phyloP scores from a whole-genome alignment of 2,888 invertebrate species.

The Drosophila cyrtoloma region DNA sequence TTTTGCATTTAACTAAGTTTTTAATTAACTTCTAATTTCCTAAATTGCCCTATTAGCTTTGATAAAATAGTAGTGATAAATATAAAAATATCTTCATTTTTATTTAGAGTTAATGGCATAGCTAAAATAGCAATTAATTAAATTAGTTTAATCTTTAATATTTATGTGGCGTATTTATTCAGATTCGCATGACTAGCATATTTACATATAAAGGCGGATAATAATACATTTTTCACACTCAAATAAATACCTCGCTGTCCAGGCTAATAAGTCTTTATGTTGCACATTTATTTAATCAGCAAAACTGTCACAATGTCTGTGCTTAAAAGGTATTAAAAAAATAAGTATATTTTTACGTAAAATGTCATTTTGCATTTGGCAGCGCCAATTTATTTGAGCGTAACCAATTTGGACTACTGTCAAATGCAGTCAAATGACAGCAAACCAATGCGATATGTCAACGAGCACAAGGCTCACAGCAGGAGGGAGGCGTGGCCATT shows the following conservation, averaged over 20 bases:
- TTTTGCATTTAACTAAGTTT: no score
- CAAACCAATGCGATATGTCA: conserved; percentile 56
- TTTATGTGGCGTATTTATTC: background rate
- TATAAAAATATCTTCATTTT: no score
- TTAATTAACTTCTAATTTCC: no score
- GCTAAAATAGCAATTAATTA: background rate
- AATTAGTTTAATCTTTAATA: background rate
- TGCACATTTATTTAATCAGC: conserved; percentile 3
- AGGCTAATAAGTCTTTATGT: conserved; percentile 6
- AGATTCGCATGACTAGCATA: background rate
- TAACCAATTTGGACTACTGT: conserved; percentile 55
- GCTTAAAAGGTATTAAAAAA: background rate
- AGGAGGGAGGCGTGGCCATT: conserved; percentile 36
- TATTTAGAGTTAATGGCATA: no score
- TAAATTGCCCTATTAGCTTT: no score
- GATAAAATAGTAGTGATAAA: no score
- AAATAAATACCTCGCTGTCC: background rate
- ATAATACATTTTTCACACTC: background rate
- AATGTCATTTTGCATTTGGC: conserved; percentile 44
- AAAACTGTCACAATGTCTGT: background rate
- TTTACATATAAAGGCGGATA: background rate
- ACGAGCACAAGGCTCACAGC: conserved; percentile 12
- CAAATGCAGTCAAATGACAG: conserved; percentile 62
- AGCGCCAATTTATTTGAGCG: conserved; percentile 50
- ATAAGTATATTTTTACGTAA: conserved; percentile 17